Evolutionary conservation across 2,888 invertebrate genomes (phyloP), one percentile per base, ranked within the genome.

Genomic region (Chrysolina oricalcia): DNA sequence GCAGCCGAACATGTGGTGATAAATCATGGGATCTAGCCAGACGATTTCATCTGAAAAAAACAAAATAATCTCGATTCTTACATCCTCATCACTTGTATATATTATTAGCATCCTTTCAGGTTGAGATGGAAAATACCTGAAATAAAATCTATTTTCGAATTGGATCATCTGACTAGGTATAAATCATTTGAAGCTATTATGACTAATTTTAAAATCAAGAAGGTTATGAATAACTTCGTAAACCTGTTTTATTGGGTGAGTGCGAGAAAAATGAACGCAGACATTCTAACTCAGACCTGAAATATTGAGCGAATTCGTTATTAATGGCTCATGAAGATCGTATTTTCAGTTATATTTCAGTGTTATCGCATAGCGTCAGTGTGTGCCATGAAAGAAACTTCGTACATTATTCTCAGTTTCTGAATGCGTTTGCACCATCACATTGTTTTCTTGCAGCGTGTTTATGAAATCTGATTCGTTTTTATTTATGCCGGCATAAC

Each of bases 121-220:
- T 53, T 68, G 68, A 40, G 40, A 40, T 27, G 41, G 48, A 53
- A 23, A 17, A 53, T 43, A 68, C 68, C 68, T 68, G 68, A 68
- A 53, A 68, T 68, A 68, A 53, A 68, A 68, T 68, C 68, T 68
- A 68, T 68, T 68, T 68, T 53, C 53, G 68, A 68, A 68, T 53
- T 68, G 40, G 68, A 68, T 50, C 68, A 23, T 13, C 68, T 50
- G 68, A 40, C 53, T 50, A 68, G 50, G 68, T 53, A 41, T 68
- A 68, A 68, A 68, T 68, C 68, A 68, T 53, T 53, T 21, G 53
- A n/a, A 68, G 68, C 50, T 48, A 50, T 68, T 68, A 66, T 53
- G 68, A 68, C 68, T 68, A 50, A 68, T 68, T 53, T 68, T 50
- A 68, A 67, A 68, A 68, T 68, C 53, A 46, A 66, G 66, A 35